These are phyloP conservation scores for Epinephelus malabaricus DNA, from an alignment of 2,797 vertebrate genomes.

Conservation along the genomic window DNA sequence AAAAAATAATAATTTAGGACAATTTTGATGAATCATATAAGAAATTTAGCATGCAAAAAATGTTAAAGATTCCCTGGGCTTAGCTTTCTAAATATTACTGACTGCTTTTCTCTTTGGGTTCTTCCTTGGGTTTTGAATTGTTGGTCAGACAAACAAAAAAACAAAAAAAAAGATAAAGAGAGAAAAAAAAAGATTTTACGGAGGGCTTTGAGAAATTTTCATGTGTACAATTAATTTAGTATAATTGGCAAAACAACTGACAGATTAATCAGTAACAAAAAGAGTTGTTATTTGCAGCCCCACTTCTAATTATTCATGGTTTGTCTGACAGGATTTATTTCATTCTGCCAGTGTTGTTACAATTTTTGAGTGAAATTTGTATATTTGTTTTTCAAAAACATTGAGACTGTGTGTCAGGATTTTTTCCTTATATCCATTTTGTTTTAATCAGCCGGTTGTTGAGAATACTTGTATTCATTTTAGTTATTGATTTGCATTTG, in stretches of 20 bases:
- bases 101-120: too few species aligned
- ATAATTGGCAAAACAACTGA: neutral
- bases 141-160: too few species aligned
- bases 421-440: neutral
- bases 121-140: too few species aligned
- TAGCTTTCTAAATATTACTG: too few species aligned
- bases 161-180: too few species aligned
- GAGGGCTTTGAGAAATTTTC: too few species aligned
- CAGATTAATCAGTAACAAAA: neutral
- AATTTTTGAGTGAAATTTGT: neutral
- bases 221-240: neutral
- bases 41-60: neutral
- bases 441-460: neutral
- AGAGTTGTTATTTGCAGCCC: neutral
- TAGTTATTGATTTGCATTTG: neutral
- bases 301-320: neutral
- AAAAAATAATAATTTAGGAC: neutral
- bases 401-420: neutral
- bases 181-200: too few species aligned
- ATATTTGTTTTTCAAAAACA: neutral
- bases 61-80: too few species aligned
- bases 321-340: neutral
- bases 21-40: neutral
- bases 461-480: neutral
- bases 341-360: neutral